phyloP scores from a whole-genome alignment of 1,140 invertebrate genomes.

The Drosophila pseudoananassae region DNA sequence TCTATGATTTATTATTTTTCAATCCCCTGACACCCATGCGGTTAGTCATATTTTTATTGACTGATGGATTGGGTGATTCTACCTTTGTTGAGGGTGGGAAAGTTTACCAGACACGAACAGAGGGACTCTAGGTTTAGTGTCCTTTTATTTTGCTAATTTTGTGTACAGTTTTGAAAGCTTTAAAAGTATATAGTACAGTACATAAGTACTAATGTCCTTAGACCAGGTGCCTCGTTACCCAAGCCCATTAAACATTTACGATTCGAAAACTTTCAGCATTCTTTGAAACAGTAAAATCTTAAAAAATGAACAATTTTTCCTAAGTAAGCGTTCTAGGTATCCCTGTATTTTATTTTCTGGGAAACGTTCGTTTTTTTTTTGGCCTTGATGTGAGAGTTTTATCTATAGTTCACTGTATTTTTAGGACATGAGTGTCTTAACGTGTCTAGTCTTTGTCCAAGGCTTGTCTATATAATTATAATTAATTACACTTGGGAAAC shows the following conservation, averaged over 20 bases:
- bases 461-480: slow-evolving; percentile 66
- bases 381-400: not conserved
- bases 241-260: slow-evolving; percentile 63
- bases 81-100: slow-evolving; percentile 1
- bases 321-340: not conserved
- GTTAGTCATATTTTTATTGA: slow-evolving; percentile 77
- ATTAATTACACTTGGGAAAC: slow-evolving; percentile 74
- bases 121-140: not conserved
- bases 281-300: slow-evolving; percentile 24
- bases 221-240: slow-evolving; percentile 56
- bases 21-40: slow-evolving; percentile 45
- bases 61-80: slow-evolving; percentile 66
- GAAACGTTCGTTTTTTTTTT: not conserved
- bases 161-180: not conserved
- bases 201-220: slow-evolving; percentile 1
- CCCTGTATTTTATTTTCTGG: not conserved
- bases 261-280: slow-evolving; percentile 46
- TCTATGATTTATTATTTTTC: slow-evolving; percentile 77
- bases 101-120: not conserved
- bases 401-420: slow-evolving; percentile 13
- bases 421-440: not conserved
- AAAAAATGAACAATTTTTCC: not conserved
- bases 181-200: not conserved
- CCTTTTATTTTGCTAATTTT: not conserved
- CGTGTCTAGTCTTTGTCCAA: slow-evolving; percentile 5